Evolutionary conservation across 2,888 invertebrate species (phyloP).

Genomic region (Drosophila heteroneura): DNA sequence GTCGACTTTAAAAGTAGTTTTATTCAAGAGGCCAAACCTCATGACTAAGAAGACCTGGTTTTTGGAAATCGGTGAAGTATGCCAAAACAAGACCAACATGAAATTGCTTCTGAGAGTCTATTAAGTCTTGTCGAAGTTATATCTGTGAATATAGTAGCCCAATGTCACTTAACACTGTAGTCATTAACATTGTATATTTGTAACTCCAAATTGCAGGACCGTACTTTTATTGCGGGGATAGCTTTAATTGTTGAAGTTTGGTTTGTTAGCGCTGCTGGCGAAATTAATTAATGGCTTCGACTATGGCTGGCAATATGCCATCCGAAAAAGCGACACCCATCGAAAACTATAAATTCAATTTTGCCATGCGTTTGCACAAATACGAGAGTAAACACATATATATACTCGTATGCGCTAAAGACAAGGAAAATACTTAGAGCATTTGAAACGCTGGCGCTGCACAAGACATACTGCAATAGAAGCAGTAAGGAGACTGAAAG

Average conservation of each 20-base stretch:
- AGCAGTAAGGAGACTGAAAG: conserved; percentile 2
- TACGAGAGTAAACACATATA: neutral
- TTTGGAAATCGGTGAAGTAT: neutral
- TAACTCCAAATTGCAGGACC: neutral
- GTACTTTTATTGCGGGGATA: neutral
- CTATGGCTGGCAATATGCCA: conserved; percentile 61
- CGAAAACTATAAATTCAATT: conserved; percentile 76
- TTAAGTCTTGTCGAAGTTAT: neutral
- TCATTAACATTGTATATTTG: neutral
- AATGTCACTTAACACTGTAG: neutral
- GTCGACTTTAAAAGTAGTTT: neutral
- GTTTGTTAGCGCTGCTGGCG: conserved; percentile 24
- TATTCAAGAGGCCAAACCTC: neutral
- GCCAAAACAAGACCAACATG: neutral
- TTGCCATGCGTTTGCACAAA: conserved; percentile 65
- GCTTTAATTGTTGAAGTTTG: conserved; percentile 55
- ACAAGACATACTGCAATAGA: conserved; percentile 25
- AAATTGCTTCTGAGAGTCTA: neutral
- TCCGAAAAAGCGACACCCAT: conserved; percentile 30
- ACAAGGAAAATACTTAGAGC: conserved; percentile 30
- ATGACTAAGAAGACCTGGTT: neutral
- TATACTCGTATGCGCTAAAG: conserved; percentile 17
- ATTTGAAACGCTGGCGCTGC: conserved; percentile 46
- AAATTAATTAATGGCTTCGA: conserved; percentile 73
- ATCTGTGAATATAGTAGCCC: neutral